Conservation (phyloP, 1,140 invertebrate species). For the Lineus longissimus region DNA sequence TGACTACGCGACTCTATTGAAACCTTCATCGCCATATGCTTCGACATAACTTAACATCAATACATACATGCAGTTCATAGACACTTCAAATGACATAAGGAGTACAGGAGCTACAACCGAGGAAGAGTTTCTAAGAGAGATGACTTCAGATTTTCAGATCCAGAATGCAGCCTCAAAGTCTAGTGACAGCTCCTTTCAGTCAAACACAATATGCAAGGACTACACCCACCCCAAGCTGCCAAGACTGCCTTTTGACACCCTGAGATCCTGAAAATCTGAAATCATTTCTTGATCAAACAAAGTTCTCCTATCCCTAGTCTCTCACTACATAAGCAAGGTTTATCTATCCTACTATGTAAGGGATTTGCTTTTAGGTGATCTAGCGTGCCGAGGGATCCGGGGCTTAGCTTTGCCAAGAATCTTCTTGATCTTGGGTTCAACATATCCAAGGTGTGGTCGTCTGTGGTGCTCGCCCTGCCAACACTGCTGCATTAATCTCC, state of each 20-base stretch:
- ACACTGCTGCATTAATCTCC: slow-evolving; percentile 80
- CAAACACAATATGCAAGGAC: no score
- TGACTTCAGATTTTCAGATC: background rate
- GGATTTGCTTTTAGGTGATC: no score
- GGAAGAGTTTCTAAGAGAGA: background rate
- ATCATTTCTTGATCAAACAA: no score
- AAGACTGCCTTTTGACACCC: no score
- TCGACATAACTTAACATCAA: background rate
- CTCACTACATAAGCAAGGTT: slow-evolving; percentile 25
- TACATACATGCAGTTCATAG: background rate
- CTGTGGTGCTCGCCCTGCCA: slow-evolving; percentile 73
- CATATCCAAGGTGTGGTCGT: slow-evolving; percentile 73
- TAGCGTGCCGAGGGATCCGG: no score
- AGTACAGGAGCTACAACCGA: background rate
- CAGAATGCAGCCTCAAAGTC: no score
- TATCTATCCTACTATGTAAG: slow-evolving; percentile 10
- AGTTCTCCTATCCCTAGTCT: no score
- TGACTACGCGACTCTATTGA: background rate
- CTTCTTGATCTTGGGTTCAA: slow-evolving; percentile 57
- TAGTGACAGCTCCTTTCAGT: no score
- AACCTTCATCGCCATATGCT: background rate
- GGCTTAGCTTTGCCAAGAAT: no score
- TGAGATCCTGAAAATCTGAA: no score
- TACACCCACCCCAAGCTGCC: no score
- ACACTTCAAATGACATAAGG: background rate